A percentile compares a stretch with the other conserved stretches of the same genome.
These are phyloP conservation scores for Trichoplusia ni DNA, from an alignment of 1,140 invertebrate genomes.

Conservation along the genomic window DNA sequence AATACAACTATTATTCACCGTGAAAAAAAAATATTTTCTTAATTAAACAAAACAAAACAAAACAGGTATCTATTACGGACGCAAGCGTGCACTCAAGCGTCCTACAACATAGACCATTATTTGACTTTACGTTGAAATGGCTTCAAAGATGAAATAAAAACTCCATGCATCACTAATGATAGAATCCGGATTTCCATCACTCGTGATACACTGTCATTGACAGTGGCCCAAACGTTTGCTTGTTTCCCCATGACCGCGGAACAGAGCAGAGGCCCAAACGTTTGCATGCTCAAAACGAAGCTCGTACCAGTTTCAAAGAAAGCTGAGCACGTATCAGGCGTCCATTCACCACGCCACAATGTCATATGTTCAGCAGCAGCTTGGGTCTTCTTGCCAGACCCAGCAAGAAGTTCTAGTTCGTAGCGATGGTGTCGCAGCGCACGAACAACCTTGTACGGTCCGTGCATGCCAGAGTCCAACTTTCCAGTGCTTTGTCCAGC, in stretches of 20 bases:
- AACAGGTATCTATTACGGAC: not conserved
- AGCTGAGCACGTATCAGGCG: too few relatives aligned
- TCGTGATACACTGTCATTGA: not conserved
- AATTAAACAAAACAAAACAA: too few relatives aligned
- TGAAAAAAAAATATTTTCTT: too few relatives aligned
- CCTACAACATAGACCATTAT: not conserved
- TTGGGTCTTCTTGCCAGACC: too few relatives aligned
- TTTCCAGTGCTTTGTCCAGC: too few relatives aligned
- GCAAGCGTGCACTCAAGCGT: slow-evolving; percentile 1
- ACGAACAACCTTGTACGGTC: too few relatives aligned
- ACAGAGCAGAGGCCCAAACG: not conserved
- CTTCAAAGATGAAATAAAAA: not conserved
- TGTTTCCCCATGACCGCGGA: not conserved
- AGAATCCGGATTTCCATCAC: not conserved
- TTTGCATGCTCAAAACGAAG: not conserved
- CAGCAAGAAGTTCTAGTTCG: too few relatives aligned
- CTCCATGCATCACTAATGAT: not conserved
- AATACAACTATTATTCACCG: not conserved
- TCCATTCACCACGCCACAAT: too few relatives aligned
- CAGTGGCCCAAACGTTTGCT: not conserved
- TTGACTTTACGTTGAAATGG: not conserved
- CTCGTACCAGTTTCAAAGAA: too few relatives aligned
- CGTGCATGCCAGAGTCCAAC: too few relatives aligned
- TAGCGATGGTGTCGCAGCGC: too few relatives aligned
- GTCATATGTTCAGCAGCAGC: too few relatives aligned